phyloP scores from a whole-genome alignment of 2,888 invertebrate species.

The Dolomedes plantarius region DNA sequence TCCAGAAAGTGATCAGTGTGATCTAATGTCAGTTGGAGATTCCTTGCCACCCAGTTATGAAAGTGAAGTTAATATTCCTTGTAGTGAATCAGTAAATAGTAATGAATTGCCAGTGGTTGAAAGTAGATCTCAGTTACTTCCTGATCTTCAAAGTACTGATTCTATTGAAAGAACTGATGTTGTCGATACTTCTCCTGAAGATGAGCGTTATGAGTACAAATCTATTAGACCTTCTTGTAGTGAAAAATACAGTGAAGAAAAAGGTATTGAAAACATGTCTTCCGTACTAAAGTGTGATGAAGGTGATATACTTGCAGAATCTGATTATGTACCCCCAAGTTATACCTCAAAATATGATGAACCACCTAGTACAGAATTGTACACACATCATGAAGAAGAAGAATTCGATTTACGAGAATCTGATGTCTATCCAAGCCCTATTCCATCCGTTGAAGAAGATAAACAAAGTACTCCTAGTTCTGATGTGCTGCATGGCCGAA shows the following conservation, averaged over 20 bases:
- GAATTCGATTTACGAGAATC: slow-evolving; percentile 79
- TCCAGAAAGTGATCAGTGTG: slow-evolving; percentile 71
- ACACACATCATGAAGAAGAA: slow-evolving; percentile 80
- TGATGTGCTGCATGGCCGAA: slow-evolving; percentile 88
- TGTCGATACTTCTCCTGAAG: slow-evolving; percentile 70
- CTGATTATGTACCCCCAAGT: slow-evolving; percentile 30
- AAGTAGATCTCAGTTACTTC: slow-evolving; percentile 36
- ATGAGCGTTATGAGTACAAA: slow-evolving; percentile 68
- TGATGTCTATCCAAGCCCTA: slow-evolving; percentile 75
- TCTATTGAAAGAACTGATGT: slow-evolving; percentile 63
- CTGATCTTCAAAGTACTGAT: slow-evolving; percentile 51
- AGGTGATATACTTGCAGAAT: slow-evolving; percentile 47
- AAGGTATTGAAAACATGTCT: slow-evolving; percentile 20
- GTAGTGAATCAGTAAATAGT: slow-evolving; percentile 44
- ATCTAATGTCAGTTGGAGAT: slow-evolving; percentile 41
- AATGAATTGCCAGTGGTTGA: slow-evolving; percentile 39
- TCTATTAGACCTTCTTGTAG: slow-evolving; percentile 13
- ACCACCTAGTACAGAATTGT: slow-evolving; percentile 76
- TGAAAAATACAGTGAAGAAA: slow-evolving; percentile 13
- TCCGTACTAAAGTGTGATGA: slow-evolving; percentile 17
- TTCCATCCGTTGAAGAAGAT: slow-evolving; percentile 76
- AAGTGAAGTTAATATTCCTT: slow-evolving; percentile 61
- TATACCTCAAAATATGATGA: slow-evolving; percentile 59
- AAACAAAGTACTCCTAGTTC: slow-evolving; percentile 89
- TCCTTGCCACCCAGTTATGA: slow-evolving; percentile 63